These are phyloP conservation scores for Xerus rutilus DNA, from an alignment of 2,797 vertebrate genomes.

Conservation along the genomic window DNA sequence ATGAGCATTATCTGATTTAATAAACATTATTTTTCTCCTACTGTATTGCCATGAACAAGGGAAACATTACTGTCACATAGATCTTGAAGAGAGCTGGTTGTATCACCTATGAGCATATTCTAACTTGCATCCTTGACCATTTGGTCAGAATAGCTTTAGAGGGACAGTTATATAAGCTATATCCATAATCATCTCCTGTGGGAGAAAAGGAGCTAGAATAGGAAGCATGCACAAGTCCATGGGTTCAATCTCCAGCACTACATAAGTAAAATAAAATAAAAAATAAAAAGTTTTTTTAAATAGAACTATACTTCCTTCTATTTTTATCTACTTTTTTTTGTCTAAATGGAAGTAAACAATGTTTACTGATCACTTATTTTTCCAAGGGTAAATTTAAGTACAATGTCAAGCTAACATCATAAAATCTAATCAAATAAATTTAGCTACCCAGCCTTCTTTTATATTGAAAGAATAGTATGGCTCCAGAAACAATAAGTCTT, in stretches of 20 bases:
- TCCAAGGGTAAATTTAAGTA: background rate
- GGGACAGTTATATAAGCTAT: background rate
- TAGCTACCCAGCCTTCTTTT: background rate
- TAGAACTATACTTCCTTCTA: background rate
- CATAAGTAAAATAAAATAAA: background rate
- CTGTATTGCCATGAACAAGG: background rate
- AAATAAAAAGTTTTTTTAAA: background rate
- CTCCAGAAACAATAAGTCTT: background rate
- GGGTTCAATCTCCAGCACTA: background rate
- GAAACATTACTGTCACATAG: background rate
- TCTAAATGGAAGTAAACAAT: background rate
- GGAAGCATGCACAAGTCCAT: too few relatives aligned
- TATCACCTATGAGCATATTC: background rate
- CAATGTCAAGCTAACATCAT: background rate
- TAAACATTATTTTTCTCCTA: background rate
- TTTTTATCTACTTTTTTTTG: background rate
- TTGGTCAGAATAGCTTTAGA: background rate
- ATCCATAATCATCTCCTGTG: background rate
- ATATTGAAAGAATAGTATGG: background rate
- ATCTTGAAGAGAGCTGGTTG: background rate
- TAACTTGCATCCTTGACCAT: background rate
- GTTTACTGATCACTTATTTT: background rate
- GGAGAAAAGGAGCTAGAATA: background rate
- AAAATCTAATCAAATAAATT: background rate
- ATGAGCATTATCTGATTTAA: slow-evolving; percentile 4